phyloP scores from a whole-genome alignment of 2,797 vertebrate genomes.

The Molothrus ater region DNA sequence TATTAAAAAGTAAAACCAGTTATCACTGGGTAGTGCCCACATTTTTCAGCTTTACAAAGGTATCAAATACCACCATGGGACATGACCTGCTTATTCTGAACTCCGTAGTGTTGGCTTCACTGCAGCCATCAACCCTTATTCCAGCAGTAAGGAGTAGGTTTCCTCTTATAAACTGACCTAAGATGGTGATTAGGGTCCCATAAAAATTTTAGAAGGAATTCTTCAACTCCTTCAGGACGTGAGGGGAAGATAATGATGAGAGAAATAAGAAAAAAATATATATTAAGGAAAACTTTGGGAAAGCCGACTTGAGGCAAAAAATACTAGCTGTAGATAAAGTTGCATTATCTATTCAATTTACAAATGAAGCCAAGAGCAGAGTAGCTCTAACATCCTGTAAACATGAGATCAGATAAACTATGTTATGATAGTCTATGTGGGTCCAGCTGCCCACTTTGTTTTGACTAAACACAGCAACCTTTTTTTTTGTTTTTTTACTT shows the following conservation, averaged over 20 bases:
- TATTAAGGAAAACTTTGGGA: neutral
- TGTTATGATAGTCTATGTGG: neutral
- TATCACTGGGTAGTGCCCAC: neutral
- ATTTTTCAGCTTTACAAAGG: neutral
- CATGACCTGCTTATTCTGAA: neutral
- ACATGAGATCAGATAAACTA: neutral
- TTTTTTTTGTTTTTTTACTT: neutral
- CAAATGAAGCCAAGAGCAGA: neutral
- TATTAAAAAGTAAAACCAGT: neutral
- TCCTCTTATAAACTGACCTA: neutral
- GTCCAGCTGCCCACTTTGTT: neutral
- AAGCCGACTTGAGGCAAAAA: neutral
- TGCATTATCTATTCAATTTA: neutral
- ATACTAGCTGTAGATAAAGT: neutral
- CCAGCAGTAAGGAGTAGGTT: neutral
- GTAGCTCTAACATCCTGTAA: neutral
- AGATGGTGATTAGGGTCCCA: neutral
- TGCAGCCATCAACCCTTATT: neutral
- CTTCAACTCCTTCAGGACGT: neutral
- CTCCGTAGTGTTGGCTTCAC: fast-evolving
- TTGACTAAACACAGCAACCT: neutral
- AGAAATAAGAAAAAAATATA: neutral
- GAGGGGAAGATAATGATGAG: neutral
- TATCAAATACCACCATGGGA: neutral
- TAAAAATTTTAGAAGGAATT: neutral